Percentiles rank a stretch among this genome's conserved stretches.
phyloP scores from a whole-genome alignment of 1,140 invertebrate genomes.

The Zaprionus africanus region DNA sequence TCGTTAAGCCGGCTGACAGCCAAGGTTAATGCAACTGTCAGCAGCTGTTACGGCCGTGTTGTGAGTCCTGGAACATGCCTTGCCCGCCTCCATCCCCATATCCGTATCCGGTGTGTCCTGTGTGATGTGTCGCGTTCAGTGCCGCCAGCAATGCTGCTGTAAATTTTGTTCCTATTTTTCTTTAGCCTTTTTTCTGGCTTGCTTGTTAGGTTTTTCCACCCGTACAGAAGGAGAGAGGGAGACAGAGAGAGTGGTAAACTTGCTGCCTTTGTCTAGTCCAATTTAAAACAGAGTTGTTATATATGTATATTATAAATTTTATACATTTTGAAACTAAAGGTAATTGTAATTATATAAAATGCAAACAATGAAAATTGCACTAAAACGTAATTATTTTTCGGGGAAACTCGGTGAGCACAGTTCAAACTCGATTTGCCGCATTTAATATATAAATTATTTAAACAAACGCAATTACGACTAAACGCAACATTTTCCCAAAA shows the following conservation, averaged over 20 bases:
- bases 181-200: background rate
- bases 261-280: background rate
- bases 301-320: background rate
- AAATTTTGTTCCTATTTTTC: conserved; percentile 2
- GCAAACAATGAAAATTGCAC: conserved; percentile 24
- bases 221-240: background rate
- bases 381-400: conserved; percentile 29
- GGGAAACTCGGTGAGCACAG: background rate
- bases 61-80: conserved; percentile 10
- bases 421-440: conserved; percentile 26
- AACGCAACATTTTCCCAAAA: background rate
- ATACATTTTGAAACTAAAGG: conserved; percentile 28
- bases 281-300: background rate
- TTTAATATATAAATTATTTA: conserved; percentile 31
- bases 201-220: background rate
- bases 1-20: conserved; percentile 29
- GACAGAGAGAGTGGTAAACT: background rate
- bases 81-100: background rate
- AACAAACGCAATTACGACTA: conserved; percentile 14
- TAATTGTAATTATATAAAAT: conserved; percentile 21
- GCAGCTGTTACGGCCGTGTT: conserved; percentile 38
- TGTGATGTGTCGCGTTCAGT: conserved; percentile 18
- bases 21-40: conserved; percentile 54
- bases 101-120: background rate
- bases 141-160: conserved; percentile 40